A percentile compares a stretch with the other conserved stretches of the same genome.
Evolutionary conservation across 2,888 invertebrate species (phyloP).

Genomic region (Lottia scabra): DNA sequence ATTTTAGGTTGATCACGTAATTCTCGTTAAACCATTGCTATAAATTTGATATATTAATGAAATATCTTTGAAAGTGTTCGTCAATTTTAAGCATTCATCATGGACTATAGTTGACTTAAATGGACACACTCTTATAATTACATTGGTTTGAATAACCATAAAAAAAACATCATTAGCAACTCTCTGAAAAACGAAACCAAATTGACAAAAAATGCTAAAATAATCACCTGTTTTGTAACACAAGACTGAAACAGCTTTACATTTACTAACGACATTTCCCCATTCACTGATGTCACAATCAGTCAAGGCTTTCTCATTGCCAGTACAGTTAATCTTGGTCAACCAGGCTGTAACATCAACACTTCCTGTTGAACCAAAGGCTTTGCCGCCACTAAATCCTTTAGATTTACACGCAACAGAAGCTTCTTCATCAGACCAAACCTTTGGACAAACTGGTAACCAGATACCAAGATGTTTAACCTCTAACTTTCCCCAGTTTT

Average conservation of each 20-base stretch:
- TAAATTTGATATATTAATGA: too few species aligned
- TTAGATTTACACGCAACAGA: constrained; percentile 38
- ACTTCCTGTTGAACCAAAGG: constrained; percentile 37
- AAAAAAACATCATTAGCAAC: too few species aligned
- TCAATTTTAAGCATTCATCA: too few species aligned
- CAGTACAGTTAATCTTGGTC: constrained; percentile 70
- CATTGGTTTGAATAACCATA: too few species aligned
- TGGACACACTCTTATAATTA: too few species aligned
- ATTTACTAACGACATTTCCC: constrained; percentile 34
- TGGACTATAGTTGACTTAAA: too few species aligned
- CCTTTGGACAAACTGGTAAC: constrained; percentile 48
- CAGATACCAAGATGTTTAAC: constrained; percentile 35
- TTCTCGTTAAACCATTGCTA: too few species aligned
- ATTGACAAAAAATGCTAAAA: too few species aligned
- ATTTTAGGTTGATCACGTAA: too few species aligned
- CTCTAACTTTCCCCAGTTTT: constrained; percentile 27
- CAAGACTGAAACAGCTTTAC: constrained; percentile 41
- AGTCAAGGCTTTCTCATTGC: constrained; percentile 45
- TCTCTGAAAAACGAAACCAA: too few species aligned
- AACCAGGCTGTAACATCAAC: constrained; percentile 53
- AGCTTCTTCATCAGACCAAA: constrained; percentile 39
- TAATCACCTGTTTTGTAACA: constrained; percentile 40
- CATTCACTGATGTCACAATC: constrained; percentile 40
- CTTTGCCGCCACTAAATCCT: constrained; percentile 45
- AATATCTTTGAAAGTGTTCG: too few species aligned